These are phyloP conservation scores for Lepisosteus osseus DNA, from an alignment of 2,113 vertebrate species.

Conservation along the genomic window DNA sequence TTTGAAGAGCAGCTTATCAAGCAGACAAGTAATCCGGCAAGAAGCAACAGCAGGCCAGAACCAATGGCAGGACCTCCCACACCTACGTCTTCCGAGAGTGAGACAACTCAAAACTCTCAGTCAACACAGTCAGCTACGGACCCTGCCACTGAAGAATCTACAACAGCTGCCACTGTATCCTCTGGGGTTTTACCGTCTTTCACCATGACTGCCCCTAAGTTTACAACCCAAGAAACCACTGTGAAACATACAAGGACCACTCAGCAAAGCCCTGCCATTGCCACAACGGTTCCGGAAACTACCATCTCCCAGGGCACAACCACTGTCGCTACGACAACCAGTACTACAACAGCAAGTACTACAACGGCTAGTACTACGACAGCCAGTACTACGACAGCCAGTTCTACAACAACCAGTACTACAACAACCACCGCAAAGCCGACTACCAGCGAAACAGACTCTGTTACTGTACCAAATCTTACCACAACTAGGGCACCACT, in stretches of 20 bases:
- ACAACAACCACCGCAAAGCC: conserved; percentile 17
- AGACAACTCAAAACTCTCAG: conserved; percentile 17
- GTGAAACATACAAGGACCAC: neutral
- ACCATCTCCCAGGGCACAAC: conserved; percentile 14
- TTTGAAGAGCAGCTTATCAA: conserved; percentile 87
- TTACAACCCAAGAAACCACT: neutral
- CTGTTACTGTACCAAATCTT: neutral
- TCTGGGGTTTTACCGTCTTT: neutral
- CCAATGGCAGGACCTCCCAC: conserved; percentile 30
- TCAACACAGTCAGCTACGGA: conserved; percentile 24
- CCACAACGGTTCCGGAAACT: conserved; percentile 6
- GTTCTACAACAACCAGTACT: conserved; percentile 18
- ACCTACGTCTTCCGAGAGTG: neutral
- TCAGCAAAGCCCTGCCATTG: neutral
- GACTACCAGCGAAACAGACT: conserved; percentile 4
- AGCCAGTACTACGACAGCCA: conserved; percentile 15
- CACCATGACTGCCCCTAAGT: neutral
- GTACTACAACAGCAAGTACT: neutral
- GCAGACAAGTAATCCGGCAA: conserved; percentile 49
- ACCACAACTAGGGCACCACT: conserved; percentile 14
- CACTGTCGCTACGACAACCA: neutral
- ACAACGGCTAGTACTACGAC: conserved; percentile 17
- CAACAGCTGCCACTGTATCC: neutral
- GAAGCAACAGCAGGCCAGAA: conserved; percentile 33
- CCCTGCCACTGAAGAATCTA: neutral